phyloP scores from a whole-genome alignment of 2,113 vertebrate genomes.

The Deroptyus accipitrinus region DNA sequence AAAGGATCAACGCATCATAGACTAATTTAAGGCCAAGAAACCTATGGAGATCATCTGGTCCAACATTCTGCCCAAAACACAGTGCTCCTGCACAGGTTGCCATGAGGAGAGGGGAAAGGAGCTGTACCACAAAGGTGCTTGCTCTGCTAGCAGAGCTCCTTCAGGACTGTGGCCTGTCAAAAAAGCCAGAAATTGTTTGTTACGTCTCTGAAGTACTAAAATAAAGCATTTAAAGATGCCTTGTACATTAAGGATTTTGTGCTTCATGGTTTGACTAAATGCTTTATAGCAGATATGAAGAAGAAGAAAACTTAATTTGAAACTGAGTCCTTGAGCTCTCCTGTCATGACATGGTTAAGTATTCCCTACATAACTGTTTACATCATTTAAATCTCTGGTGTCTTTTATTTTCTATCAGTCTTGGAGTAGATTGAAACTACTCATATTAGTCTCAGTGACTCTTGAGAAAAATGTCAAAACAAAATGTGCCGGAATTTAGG shows the following conservation, averaged over 20 bases:
- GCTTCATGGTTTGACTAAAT: not conserved
- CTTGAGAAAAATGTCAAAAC: constrained; percentile 56
- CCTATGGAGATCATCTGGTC: too few species aligned
- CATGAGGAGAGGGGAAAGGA: not conserved
- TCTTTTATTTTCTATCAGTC: not conserved
- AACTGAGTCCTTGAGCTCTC: not conserved
- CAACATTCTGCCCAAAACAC: not conserved
- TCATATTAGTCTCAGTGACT: constrained; percentile 25
- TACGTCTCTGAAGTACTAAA: not conserved
- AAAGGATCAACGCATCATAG: not conserved
- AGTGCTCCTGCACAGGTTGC: fast-evolving
- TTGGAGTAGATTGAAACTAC: not conserved
- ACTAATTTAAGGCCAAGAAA: not conserved
- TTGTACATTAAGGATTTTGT: not conserved
- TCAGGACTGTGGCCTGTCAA: not conserved
- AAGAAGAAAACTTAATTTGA: not conserved
- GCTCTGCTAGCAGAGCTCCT: not conserved
- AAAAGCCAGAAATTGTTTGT: not conserved
- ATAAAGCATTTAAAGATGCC: not conserved
- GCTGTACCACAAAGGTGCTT: not conserved
- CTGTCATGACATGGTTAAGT: not conserved
- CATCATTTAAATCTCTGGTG: not conserved
- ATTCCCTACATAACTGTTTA: not conserved
- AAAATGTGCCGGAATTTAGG: constrained; percentile 40
- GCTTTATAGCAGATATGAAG: not conserved